Conservation (phyloP, 2,113 vertebrate genomes). For the Indicator indicator region DNA sequence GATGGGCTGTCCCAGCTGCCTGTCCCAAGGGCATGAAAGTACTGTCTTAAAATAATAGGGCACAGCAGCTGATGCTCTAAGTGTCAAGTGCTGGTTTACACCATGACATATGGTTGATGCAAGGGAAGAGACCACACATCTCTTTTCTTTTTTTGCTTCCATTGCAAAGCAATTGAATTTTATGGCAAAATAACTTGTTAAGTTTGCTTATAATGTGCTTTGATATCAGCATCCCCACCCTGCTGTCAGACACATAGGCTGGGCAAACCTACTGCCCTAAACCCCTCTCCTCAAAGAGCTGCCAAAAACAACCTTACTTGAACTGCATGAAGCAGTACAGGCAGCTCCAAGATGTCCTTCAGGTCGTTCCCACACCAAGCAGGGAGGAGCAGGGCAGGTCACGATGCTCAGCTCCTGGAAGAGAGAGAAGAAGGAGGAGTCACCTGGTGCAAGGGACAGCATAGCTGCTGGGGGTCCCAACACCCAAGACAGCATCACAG, state of each 20-base stretch:
- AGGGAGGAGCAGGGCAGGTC: neutral
- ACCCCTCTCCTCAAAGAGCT: neutral
- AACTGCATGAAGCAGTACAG: constrained; percentile 73
- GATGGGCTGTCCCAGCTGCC: no score
- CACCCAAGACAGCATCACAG: neutral
- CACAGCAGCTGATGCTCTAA: constrained; percentile 8
- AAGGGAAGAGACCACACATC: neutral
- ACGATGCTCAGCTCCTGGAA: constrained; percentile 5
- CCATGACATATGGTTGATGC: neutral
- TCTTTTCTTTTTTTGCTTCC: neutral
- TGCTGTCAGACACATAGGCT: neutral
- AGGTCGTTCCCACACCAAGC: neutral
- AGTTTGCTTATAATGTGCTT: neutral
- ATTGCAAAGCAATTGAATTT: neutral
- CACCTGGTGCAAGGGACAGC: neutral
- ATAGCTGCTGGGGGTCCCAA: accelerated
- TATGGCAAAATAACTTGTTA: neutral
- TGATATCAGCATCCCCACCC: neutral
- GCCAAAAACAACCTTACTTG: constrained; percentile 59
- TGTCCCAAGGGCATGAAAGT: neutral
- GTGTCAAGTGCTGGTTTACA: neutral
- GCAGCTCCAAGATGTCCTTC: constrained; percentile 32
- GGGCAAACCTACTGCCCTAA: neutral
- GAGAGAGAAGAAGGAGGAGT: neutral
- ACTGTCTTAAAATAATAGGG: neutral